phyloP scores from a whole-genome alignment of 53 echinoderm and acorn worm species.

The Glandiceps talaboti region DNA sequence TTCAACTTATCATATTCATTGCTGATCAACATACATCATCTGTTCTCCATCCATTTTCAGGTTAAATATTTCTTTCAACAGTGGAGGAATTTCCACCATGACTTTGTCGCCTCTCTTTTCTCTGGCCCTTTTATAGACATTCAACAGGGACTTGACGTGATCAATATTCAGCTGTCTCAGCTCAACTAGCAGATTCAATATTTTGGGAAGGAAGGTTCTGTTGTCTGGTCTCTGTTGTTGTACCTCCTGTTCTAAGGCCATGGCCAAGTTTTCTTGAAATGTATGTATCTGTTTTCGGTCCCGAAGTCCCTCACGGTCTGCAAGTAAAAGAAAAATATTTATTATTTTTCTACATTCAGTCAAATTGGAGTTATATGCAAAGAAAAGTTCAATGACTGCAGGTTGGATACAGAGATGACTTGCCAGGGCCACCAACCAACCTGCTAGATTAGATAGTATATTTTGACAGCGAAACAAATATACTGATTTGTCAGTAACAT shows the following conservation, averaged over 20 bases:
- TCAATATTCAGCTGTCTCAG: constrained; percentile 44
- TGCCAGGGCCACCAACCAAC: no score
- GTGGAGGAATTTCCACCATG: neutral
- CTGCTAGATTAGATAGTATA: no score
- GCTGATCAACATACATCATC: no score
- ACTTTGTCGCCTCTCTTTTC: neutral
- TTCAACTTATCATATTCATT: no score
- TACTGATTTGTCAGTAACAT: no score
- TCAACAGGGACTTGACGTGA: constrained; percentile 16
- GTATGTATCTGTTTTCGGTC: constrained; percentile 26
- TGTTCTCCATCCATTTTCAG: no score
- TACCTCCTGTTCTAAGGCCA: constrained; percentile 32
- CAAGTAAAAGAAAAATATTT: no score
- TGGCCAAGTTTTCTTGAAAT: constrained; percentile 35
- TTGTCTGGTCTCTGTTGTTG: constrained; percentile 27
- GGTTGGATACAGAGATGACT: no score
- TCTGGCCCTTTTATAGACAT: neutral
- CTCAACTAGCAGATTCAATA: constrained; percentile 26
- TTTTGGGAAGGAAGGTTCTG: constrained; percentile 22
- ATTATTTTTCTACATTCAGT: no score
- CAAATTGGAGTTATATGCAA: no score
- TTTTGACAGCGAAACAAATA: no score
- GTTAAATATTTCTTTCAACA: neutral
- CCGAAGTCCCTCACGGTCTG: constrained; percentile 60
- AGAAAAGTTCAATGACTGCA: no score